phyloP scores from a whole-genome alignment of 2,113 vertebrate species.

The Oreotrochilus melanogaster region DNA sequence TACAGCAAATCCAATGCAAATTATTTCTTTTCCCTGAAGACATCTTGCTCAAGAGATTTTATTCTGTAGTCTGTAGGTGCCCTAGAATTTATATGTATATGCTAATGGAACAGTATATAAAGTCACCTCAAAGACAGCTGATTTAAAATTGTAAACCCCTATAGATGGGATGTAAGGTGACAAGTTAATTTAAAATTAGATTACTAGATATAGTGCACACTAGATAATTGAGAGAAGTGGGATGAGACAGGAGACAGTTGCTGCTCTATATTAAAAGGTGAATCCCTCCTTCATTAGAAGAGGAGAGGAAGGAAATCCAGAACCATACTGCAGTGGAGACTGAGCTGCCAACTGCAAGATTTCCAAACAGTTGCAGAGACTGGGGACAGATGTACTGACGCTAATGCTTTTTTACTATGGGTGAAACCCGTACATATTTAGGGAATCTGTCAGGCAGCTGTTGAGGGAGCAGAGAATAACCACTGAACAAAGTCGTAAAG shows the following conservation, averaged over 20 bases:
- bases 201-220: constrained; percentile 52
- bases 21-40: neutral
- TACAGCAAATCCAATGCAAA: constrained; percentile 17
- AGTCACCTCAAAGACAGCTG: constrained; percentile 70
- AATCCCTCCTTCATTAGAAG: constrained; percentile 58
- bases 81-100: constrained; percentile 60
- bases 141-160: constrained; percentile 62
- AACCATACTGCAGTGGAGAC: neutral
- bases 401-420: neutral
- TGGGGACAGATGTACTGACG: neutral
- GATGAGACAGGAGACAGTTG: constrained; percentile 54
- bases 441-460: neutral
- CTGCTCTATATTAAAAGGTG: constrained; percentile 71
- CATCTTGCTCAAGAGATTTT: constrained; percentile 11
- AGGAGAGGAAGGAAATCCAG: constrained; percentile 5
- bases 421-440: neutral
- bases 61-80: constrained; percentile 1
- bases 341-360: neutral
- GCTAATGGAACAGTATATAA: constrained; percentile 65
- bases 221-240: constrained; percentile 58
- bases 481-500: neutral
- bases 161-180: constrained; percentile 58
- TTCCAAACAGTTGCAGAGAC: neutral
- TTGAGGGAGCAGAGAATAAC: neutral
- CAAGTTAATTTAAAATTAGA: constrained; percentile 73